phyloP scores from a whole-genome alignment of 2,888 invertebrate species.

The Drosophila quinaria region DNA sequence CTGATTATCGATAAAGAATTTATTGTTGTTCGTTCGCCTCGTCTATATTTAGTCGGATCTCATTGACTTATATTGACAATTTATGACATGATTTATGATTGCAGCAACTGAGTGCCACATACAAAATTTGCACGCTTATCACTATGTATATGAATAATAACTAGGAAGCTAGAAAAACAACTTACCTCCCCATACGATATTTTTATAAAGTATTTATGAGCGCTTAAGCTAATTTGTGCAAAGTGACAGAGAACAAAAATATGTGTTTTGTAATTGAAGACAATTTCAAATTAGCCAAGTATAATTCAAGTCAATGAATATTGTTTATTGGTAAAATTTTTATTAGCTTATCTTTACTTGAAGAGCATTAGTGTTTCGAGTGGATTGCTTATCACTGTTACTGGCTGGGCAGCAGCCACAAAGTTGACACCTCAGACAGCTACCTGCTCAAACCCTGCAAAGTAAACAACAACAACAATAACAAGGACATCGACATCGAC shows the following conservation, averaged over 20 bases:
- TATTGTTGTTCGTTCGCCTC: constrained; percentile 8
- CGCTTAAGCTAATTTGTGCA: not conserved
- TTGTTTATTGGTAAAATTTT: not conserved
- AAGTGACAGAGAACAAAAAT: not conserved
- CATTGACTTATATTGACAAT: constrained; percentile 39
- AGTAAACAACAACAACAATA: constrained; percentile 33
- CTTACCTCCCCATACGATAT: constrained; percentile 16
- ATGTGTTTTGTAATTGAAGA: not conserved
- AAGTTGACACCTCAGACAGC: constrained; percentile 68
- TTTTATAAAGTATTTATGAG: constrained; percentile 13
- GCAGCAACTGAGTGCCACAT: constrained; percentile 36
- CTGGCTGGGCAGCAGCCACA: constrained; percentile 63
- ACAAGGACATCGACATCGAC: constrained; percentile 37
- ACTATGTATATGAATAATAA: constrained; percentile 59
- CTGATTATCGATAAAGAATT: constrained; percentile 49
- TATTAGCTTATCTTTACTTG: not conserved
- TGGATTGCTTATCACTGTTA: constrained; percentile 23
- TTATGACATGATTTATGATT: constrained; percentile 74
- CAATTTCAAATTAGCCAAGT: not conserved
- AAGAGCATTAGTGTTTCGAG: constrained; percentile 33
- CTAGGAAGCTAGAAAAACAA: constrained; percentile 22
- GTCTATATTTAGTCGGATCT: constrained; percentile 29
- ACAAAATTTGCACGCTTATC: constrained; percentile 70
- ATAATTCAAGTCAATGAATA: not conserved
- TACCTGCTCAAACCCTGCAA: constrained; percentile 40